phyloP scores from a whole-genome alignment of 2,888 invertebrate species.

The Harpalus rufipes region DNA sequence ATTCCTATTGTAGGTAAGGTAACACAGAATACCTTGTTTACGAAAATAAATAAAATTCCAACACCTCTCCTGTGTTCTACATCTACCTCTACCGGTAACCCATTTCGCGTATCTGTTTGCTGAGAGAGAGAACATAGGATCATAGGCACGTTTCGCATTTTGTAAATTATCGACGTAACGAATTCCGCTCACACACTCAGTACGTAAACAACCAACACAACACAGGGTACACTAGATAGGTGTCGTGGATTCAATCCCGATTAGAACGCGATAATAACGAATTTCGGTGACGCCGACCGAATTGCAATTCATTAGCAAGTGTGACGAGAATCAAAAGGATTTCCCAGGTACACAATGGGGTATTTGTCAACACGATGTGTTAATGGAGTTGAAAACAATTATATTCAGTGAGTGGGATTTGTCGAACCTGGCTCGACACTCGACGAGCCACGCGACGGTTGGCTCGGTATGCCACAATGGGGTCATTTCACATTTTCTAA shows the following conservation, averaged over 20 bases:
- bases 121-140: conserved; percentile 39
- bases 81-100: conserved; percentile 14
- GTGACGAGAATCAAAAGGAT: neutral
- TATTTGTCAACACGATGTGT: too few relatives aligned
- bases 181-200: conserved; percentile 61
- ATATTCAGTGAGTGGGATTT: too few relatives aligned
- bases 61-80: neutral
- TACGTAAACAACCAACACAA: conserved; percentile 52
- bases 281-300: conserved; percentile 44
- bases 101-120: conserved; percentile 41
- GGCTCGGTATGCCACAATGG: too few relatives aligned
- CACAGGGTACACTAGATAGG: neutral
- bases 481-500: too few relatives aligned
- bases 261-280: conserved; percentile 50
- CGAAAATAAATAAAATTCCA: too few relatives aligned
- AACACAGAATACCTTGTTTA: too few relatives aligned
- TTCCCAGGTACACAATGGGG: neutral
- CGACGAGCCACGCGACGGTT: too few relatives aligned
- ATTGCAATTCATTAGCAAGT: conserved; percentile 28
- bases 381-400: too few relatives aligned
- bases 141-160: conserved; percentile 66
- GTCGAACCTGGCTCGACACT: too few relatives aligned
- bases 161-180: conserved; percentile 64
- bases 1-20: too few relatives aligned
- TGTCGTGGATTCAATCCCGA: conserved; percentile 55